Evolutionary conservation across 2,113 vertebrate genomes (phyloP).

Genomic region (Raja brachyura): DNA sequence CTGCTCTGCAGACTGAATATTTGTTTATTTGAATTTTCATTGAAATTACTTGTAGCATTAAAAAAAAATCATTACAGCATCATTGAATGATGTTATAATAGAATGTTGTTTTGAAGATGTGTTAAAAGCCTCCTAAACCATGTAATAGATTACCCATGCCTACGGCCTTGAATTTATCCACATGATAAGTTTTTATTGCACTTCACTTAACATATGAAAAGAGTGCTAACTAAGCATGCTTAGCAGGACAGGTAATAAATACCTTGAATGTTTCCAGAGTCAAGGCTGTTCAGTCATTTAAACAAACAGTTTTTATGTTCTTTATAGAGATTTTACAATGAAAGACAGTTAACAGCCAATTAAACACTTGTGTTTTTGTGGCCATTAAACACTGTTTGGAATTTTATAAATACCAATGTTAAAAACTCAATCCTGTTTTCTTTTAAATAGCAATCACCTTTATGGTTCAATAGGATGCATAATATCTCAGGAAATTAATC

Average conservation of each 20-base stretch:
- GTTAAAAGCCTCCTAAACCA: conserved; percentile 13
- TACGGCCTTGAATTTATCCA: conserved; percentile 20
- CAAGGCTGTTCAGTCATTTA: conserved; percentile 18
- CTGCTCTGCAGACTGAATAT: neutral
- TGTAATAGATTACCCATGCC: conserved; percentile 6
- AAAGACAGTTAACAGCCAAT: neutral
- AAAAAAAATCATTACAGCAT: conserved; percentile 3
- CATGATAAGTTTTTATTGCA: conserved; percentile 27
- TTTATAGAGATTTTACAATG: neutral
- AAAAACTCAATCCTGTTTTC: neutral
- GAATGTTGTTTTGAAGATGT: neutral
- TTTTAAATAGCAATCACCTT: no score
- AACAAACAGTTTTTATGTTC: neutral
- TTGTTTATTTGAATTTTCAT: neutral
- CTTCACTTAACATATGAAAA: conserved; percentile 28
- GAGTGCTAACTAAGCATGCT: conserved; percentile 20
- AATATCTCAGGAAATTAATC: neutral
- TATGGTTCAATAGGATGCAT: neutral
- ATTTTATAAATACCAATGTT: neutral
- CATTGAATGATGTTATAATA: conserved; percentile 7
- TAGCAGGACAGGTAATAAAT: conserved; percentile 22
- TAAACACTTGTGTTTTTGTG: neutral
- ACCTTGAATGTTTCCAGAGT: conserved; percentile 26
- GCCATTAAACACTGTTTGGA: neutral
- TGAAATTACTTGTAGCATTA: conserved; percentile 24